Base-by-base conservation (phyloP, 30 jellyfish, hydroid and myxozoan genomes). In the Hydractinia echinata region DNA sequence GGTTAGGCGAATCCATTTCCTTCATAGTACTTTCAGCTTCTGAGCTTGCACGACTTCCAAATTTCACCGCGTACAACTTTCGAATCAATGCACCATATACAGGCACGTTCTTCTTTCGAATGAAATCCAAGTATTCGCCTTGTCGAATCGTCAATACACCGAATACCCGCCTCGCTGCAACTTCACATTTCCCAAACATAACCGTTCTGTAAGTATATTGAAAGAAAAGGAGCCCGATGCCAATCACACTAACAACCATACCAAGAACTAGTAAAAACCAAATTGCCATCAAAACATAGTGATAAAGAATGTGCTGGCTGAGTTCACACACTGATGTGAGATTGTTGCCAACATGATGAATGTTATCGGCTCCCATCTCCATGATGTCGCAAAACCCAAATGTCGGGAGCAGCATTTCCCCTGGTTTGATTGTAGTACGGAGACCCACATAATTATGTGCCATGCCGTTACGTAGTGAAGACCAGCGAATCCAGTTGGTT, bases 361-460 rank as follows among this genome's bases (percentile, higher is more conserved):
- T 77, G 1, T 54, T 50, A 55, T 77, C 85, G 51, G 20, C 55
- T 5, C 73, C 48, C 15, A 54, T 9, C 53, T 77, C 85, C 15
- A 53, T 20, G 74, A 77, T 76, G 76, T 77, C 85, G 82, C 85
- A 77, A 21, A 77, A 15, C 55, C 85, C 85, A 30, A 77, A 77
- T 19, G 76, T 60, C 11, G 85, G 85, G 4, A 77, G 60, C 39
- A 77, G 85, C 13, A 58, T 9, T 58, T 74, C 83, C 8, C 83
- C 83, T n/a, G 83, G 67, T 74, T 74, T 74, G n/a, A 74, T 13
- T 9, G 66, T 18, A 30, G 10, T 16, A 14, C 83, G 66, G 51
- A 49, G 8, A 18, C 83, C 83, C 6, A 74, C 83, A 49, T 74
- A 74, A 58, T 49, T 50, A 67, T 74, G 54, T 52, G 39, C 60